phyloP scores from a whole-genome alignment of 2,113 vertebrate species.

The Sus scrofa region T2T-Sscrofa CM000812.6:200769501-200770000 shows the following conservation, averaged over 20 bases:
- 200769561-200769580: slow-evolving; percentile 80
- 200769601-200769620: slow-evolving; percentile 81
- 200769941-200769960: slow-evolving; percentile 96
- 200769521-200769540: slow-evolving; percentile 74
- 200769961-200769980: slow-evolving; percentile 93
- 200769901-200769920: slow-evolving; percentile 98
- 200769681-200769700: slow-evolving; percentile 79
- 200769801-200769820: slow-evolving; percentile 78
- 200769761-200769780: slow-evolving; percentile 77
- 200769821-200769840: slow-evolving; percentile 78
- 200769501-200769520: slow-evolving; percentile 82
- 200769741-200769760: slow-evolving; percentile 80
- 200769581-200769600: slow-evolving; percentile 81
- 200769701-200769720: slow-evolving; percentile 71
- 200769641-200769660: slow-evolving; percentile 74
- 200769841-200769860: slow-evolving; percentile 79
- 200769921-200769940: slow-evolving; percentile 99
- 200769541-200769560: slow-evolving; percentile 85
- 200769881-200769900: slow-evolving; percentile 97
- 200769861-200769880: slow-evolving; percentile 50
- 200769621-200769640: slow-evolving; percentile 71
- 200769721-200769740: slow-evolving; percentile 65
- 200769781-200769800: slow-evolving; percentile 75
- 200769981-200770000: slow-evolving; percentile 92
- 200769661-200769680: slow-evolving; percentile 83